phyloP scores from a whole-genome alignment of 2,113 vertebrate genomes.

The Pagrus major region DNA sequence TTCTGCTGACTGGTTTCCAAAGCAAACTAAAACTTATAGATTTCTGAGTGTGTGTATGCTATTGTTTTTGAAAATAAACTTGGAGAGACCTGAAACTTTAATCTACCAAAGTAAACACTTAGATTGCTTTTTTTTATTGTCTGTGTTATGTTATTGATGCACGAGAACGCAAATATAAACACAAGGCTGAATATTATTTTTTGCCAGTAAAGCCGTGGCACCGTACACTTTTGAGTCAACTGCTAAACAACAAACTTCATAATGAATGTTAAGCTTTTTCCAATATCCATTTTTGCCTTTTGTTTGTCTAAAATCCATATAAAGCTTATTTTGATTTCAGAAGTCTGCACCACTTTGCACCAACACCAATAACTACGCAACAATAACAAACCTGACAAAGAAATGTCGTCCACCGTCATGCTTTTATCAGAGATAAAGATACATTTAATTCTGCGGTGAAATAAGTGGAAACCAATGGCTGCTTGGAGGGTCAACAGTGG shows the following conservation, averaged over 20 bases:
- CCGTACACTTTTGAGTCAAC: conserved; percentile 18
- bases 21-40: background rate
- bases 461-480: background rate
- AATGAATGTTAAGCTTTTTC: conserved; percentile 21
- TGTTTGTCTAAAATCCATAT: conserved; percentile 37
- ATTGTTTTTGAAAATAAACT: conserved; percentile 14
- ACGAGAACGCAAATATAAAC: background rate
- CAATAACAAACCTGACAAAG: conserved; percentile 34
- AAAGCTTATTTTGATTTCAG: conserved; percentile 25
- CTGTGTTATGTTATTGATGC: background rate
- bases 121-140: background rate
- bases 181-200: background rate
- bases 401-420: conserved; percentile 2
- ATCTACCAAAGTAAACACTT: background rate
- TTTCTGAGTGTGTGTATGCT: background rate
- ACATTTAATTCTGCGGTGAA: conserved; percentile 4
- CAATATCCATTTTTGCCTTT: conserved; percentile 17
- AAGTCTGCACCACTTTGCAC: conserved; percentile 25
- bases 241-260: background rate
- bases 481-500: background rate
- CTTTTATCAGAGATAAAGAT: background rate
- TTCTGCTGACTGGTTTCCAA: conserved; percentile 26
- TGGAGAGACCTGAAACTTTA: background rate
- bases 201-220: background rate
- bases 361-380: conserved; percentile 34